phyloP scores from a whole-genome alignment of 2,888 invertebrate species.

The Agonopterix heracliana region DNA sequence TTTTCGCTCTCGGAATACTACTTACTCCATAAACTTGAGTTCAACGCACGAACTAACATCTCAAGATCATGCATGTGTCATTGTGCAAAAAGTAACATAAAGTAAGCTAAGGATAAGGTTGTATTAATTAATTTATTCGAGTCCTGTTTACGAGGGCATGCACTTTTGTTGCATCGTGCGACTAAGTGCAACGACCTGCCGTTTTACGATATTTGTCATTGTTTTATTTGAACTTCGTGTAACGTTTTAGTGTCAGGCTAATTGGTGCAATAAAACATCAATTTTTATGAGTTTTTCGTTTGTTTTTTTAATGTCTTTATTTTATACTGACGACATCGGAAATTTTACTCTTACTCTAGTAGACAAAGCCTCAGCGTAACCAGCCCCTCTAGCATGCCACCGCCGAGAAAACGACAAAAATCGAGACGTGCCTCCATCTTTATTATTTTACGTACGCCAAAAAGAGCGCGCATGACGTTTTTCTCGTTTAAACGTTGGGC shows the following conservation, averaged over 20 bases:
- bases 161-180: neutral
- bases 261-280: slow-evolving; percentile 5
- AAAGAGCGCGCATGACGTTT: too few species aligned
- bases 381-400: too few species aligned
- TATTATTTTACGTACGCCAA: too few species aligned
- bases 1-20: too few species aligned
- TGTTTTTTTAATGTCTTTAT: neutral
- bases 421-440: too few species aligned
- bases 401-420: too few species aligned
- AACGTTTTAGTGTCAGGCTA: slow-evolving; percentile 5
- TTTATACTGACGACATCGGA: too few species aligned
- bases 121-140: slow-evolving; percentile 1
- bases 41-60: neutral
- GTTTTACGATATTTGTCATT: neutral
- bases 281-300: neutral
- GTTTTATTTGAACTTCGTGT: slow-evolving; percentile 4
- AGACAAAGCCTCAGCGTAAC: too few species aligned
- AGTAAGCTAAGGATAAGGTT: neutral
- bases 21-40: slow-evolving; percentile 7
- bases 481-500: too few species aligned
- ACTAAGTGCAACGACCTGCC: slow-evolving; percentile 1
- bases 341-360: too few species aligned
- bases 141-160: slow-evolving; percentile 1
- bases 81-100: too few species aligned
- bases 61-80: too few species aligned